A percentile compares a stretch with the other conserved stretches of the same genome.
phyloP scores from a whole-genome alignment of 2,888 invertebrate genomes.

The Hedya salicella region DNA sequence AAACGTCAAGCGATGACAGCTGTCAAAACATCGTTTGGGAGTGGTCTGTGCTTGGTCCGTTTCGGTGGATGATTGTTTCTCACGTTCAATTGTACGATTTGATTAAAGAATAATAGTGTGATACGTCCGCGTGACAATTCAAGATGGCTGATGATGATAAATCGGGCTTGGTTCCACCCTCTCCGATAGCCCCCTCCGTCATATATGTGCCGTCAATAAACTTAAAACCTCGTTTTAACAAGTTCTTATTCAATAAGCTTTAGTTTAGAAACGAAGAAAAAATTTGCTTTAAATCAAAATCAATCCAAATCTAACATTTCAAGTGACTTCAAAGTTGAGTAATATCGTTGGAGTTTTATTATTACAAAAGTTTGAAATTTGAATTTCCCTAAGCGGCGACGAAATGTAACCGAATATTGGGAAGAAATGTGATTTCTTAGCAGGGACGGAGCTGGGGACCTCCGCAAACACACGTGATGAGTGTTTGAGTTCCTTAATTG shows the following conservation, averaged over 20 bases:
- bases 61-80: no score
- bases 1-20: no score
- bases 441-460: slow-evolving; percentile 15
- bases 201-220: no score
- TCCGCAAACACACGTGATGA: slow-evolving; percentile 28
- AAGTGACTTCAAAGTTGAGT: slow-evolving; percentile 45
- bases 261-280: slow-evolving; percentile 3
- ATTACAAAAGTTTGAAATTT: slow-evolving; percentile 48
- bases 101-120: no score
- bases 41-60: no score
- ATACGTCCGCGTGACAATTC: no score
- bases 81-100: no score
- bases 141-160: no score
- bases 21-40: no score
- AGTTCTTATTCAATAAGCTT: neutral
- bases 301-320: slow-evolving; percentile 22
- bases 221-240: neutral
- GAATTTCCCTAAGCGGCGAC: slow-evolving; percentile 44
- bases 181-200: no score
- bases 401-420: slow-evolving; percentile 42
- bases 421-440: slow-evolving; percentile 42
- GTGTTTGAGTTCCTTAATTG: slow-evolving; percentile 37
- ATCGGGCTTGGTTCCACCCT: no score
- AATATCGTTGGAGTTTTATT: slow-evolving; percentile 50
- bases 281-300: slow-evolving; percentile 26